These are phyloP conservation scores for Podocnemis expansa DNA, from an alignment of 2,113 vertebrate species.

Conservation along the genomic window DNA sequence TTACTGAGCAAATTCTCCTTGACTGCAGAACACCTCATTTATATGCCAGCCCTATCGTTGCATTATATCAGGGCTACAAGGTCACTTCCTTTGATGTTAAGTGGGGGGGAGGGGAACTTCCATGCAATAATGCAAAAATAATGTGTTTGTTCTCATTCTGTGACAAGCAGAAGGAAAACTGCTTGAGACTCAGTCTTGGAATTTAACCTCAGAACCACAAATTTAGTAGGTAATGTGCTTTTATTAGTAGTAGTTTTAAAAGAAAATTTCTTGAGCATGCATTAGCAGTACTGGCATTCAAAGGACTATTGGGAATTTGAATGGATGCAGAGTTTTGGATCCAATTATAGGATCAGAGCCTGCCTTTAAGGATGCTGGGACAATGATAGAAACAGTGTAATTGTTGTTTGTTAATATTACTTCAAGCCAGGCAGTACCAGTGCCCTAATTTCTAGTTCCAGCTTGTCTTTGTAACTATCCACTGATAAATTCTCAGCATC, in stretches of 20 bases:
- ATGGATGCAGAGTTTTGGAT: not conserved
- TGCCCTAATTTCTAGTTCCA: not conserved
- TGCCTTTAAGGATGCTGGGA: not conserved
- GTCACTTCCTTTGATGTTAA: conserved; percentile 1
- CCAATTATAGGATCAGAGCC: not conserved
- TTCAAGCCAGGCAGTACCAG: too few relatives aligned
- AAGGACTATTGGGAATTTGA: not conserved
- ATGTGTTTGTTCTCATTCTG: not conserved
- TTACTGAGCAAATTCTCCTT: not conserved
- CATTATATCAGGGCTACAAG: not conserved
- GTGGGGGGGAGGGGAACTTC: not conserved
- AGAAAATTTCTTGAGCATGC: not conserved
- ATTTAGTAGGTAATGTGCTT: not conserved
- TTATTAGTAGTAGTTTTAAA: too few relatives aligned
- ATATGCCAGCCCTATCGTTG: not conserved
- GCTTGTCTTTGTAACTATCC: not conserved
- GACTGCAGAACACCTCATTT: not conserved
- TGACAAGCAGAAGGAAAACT: not conserved
- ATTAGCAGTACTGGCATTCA: not conserved
- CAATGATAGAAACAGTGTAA: too few relatives aligned
- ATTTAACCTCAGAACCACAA: not conserved
- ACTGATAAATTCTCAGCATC: not conserved
- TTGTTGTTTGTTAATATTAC: too few relatives aligned
- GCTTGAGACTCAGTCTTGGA: not conserved
- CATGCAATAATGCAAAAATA: not conserved